Conservation (phyloP, 1,140 invertebrate species). For the Zaprionus africanus region DNA sequence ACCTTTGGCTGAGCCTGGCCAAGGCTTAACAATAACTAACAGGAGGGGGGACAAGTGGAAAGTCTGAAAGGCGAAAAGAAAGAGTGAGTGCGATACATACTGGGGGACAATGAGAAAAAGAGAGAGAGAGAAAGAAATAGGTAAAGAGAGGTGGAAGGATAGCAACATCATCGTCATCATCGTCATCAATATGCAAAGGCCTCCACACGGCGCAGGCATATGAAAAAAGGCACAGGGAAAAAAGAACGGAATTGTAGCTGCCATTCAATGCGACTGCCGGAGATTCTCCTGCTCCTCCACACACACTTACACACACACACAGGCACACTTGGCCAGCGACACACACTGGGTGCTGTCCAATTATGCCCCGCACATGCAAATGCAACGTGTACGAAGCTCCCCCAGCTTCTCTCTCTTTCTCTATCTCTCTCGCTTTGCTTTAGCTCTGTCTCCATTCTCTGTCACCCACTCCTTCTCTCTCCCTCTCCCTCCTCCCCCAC, state of each 20-base stretch:
- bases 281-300: slow-evolving; percentile 14
- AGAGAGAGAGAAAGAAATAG: not conserved
- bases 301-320: slow-evolving; percentile 11
- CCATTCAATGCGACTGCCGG: slow-evolving; percentile 51
- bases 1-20: slow-evolving; percentile 38
- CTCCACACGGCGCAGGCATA: slow-evolving; percentile 24
- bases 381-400: slow-evolving; percentile 59
- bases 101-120: not conserved
- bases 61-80: slow-evolving; percentile 17
- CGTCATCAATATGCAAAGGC: slow-evolving; percentile 78
- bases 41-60: not conserved
- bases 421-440: not conserved
- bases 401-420: not conserved
- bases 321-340: slow-evolving; percentile 21
- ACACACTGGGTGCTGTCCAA: slow-evolving; percentile 61
- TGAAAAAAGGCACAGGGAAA: slow-evolving; percentile 19
- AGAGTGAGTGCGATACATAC: slow-evolving; percentile 8
- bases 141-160: slow-evolving; percentile 2
- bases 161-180: slow-evolving; percentile 42
- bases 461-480: not conserved
- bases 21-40: slow-evolving; percentile 53
- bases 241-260: slow-evolving; percentile 52
- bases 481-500: not conserved
- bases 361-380: slow-evolving; percentile 80
- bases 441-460: not conserved